phyloP scores from a whole-genome alignment of 2,113 vertebrate genomes.

The Apodemus speciosus region DNA sequence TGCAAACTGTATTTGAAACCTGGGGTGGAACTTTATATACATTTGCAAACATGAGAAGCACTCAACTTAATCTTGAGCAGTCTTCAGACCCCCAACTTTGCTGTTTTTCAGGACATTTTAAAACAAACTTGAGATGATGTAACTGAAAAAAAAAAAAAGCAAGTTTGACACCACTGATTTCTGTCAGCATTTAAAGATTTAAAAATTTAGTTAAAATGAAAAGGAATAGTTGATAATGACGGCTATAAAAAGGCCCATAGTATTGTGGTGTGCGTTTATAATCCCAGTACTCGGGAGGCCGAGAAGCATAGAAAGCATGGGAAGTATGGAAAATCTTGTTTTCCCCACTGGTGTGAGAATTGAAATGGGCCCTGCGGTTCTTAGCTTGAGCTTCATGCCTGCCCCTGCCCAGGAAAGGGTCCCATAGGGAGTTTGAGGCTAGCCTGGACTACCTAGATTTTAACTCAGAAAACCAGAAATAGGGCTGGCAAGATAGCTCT shows the following conservation, averaged over 20 bases:
- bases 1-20: conserved; percentile 10
- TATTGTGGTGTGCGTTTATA: background rate
- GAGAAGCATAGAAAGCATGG: background rate
- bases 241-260: background rate
- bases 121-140: conserved; percentile 46
- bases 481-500: background rate
- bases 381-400: background rate
- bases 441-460: background rate
- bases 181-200: conserved; percentile 28
- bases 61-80: background rate
- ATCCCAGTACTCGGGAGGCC: background rate
- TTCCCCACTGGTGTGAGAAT: background rate
- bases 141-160: background rate
- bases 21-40: background rate
- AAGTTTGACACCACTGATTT: conserved; percentile 10
- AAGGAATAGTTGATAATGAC: conserved; percentile 3
- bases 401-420: background rate
- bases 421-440: background rate
- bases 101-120: background rate
- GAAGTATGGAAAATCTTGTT: background rate
- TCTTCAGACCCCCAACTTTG: conserved; percentile 27
- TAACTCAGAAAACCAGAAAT: background rate
- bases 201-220: conserved; percentile 18
- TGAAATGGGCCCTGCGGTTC: background rate
- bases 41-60: background rate